Base-by-base conservation (phyloP, 2,797 vertebrate genomes). In the Podarcis lilfordi region DNA sequence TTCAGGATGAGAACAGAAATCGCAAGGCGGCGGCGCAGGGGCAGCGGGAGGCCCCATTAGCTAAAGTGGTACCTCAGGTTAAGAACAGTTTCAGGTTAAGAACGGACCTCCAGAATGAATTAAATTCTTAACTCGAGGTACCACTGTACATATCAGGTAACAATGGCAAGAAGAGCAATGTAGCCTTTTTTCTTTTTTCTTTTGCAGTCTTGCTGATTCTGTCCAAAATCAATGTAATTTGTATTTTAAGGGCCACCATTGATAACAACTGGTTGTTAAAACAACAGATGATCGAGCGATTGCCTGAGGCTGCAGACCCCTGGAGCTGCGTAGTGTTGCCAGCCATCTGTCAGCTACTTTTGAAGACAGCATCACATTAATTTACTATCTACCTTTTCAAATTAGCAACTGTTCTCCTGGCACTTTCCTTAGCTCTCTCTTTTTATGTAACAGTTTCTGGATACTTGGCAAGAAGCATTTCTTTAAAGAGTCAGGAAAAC, bases 321-420 rank as follows among this genome's bases (percentile, higher is more conserved):
- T 0, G 0, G 2, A 82, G 8, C 40, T 19, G 32, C 5, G 4
- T 50, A 10, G 1, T 87, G 13, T 82, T 85, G 74, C 6, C 35
- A 37, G 2, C 8, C 35, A 72, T 59, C 72, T 81, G 55, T 69
- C 82, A 90, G 81, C 88, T 77, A 23, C 5, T 89, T 91, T 84
- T 90, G 32, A 50, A 0, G 0, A 0, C 1, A 32, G 1, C 1
- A n/a, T 1, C 84, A 29, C 61, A 69, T 79, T 74, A 37, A 0
- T 89, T 86, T 90, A 69, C 72, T 17, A 37, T 85, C 5, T 59
- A 93, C 64, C 83, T 76, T 89, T 19, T 32, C 89, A 79, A 13
- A 76, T 29, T 82, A 43, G 25, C 4, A 1, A 78, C 86, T 0
- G 0, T 82, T 88, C 13, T 86, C 69, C 13, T 64, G 21, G 25